Evolutionary conservation across 2,113 vertebrate species (phyloP).

Genomic region (Urocynchramus pylzowi): DNA sequence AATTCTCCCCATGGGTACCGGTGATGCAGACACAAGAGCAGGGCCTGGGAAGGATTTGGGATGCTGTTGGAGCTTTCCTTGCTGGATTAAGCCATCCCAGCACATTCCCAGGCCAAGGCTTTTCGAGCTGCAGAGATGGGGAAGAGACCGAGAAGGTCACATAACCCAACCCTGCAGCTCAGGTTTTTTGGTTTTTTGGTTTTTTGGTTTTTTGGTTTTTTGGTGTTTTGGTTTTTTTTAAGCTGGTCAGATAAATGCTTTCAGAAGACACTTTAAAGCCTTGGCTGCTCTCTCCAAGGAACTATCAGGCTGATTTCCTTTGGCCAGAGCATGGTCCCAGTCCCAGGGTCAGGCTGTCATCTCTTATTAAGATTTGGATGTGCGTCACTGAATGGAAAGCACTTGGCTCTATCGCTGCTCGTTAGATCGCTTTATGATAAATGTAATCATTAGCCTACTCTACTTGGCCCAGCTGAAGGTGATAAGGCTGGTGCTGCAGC

Average conservation of each 20-base stretch:
- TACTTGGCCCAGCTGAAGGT: background rate
- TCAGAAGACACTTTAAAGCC: background rate
- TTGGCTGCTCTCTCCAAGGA: background rate
- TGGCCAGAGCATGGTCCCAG: background rate
- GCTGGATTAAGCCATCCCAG: background rate
- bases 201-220: background rate
- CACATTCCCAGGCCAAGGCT: background rate
- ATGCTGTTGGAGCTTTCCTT: background rate
- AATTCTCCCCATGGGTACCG: rapidly evolving
- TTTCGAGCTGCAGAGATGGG: background rate
- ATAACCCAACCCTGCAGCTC: background rate
- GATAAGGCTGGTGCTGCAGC: background rate
- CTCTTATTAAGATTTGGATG: background rate
- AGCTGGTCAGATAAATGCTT: background rate
- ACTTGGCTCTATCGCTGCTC: background rate
- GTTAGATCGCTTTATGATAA: conserved; percentile 5
- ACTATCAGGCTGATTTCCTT: conserved; percentile 1
- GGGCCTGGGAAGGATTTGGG: background rate
- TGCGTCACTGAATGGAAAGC: background rate
- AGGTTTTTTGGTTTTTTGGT: background rate
- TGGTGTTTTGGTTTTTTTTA: background rate
- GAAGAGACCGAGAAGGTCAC: background rate
- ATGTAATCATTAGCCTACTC: background rate
- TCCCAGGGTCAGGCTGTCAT: conserved; percentile 19
- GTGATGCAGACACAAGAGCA: rapidly evolving